These are phyloP conservation scores for Odontomyia ornata DNA, from an alignment of 2,888 invertebrate species.

Conservation along the genomic window DNA sequence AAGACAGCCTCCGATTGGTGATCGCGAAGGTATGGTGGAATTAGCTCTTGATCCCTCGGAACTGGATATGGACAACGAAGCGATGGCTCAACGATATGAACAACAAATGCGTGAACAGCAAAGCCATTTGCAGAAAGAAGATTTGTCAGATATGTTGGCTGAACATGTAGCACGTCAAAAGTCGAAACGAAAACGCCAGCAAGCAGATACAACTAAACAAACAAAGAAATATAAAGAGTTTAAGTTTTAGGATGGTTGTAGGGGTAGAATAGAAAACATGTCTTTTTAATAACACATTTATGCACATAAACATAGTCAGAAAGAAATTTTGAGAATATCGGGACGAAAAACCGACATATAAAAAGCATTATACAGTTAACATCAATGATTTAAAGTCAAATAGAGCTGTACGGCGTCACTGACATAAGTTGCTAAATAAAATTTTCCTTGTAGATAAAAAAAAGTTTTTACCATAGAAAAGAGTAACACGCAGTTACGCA, in stretches of 20 bases:
- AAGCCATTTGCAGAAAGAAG: slow-evolving; percentile 88
- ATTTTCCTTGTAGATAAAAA: too few relatives aligned
- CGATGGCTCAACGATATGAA: slow-evolving; percentile 95
- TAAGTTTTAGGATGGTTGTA: slow-evolving; percentile 76
- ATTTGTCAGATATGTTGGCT: slow-evolving; percentile 97
- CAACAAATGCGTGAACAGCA: slow-evolving; percentile 94
- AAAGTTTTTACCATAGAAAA: too few relatives aligned
- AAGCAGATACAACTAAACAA: slow-evolving; percentile 87
- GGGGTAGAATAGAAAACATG: too few relatives aligned
- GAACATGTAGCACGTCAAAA: slow-evolving; percentile 98
- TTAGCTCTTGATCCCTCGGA: slow-evolving; percentile 97
- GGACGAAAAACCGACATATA: too few relatives aligned
- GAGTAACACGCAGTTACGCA: too few relatives aligned
- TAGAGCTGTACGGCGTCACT: too few relatives aligned
- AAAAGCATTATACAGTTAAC: too few relatives aligned
- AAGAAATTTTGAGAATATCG: too few relatives aligned
- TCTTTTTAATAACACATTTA: too few relatives aligned
- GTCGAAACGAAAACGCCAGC: slow-evolving; percentile 92
- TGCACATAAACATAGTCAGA: too few relatives aligned
- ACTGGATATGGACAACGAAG: slow-evolving; percentile 93
- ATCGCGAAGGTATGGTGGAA: slow-evolving; percentile 81
- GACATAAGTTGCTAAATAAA: too few relatives aligned
- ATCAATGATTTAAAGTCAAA: too few relatives aligned
- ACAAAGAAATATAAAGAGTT: slow-evolving; percentile 98
- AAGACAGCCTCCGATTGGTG: slow-evolving; percentile 59